Conservation (phyloP, 2,888 invertebrate genomes). For the Gasteruption jaculator region DNA sequence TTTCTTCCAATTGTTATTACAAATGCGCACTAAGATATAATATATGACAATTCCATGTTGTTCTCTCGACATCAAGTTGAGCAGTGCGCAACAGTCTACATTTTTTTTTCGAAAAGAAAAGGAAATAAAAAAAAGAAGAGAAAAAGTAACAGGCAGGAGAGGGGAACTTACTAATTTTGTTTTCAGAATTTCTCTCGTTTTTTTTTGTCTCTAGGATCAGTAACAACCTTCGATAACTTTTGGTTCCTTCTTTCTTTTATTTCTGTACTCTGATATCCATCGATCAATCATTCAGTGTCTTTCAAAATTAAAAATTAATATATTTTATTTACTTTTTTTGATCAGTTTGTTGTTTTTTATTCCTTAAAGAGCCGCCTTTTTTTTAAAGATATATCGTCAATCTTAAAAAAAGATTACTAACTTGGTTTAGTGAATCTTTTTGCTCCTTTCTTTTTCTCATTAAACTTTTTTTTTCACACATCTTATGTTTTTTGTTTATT, state of each 20-base stretch:
- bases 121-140: no score
- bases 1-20: no score
- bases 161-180: slow-evolving; percentile 26
- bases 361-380: no score
- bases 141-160: no score
- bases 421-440: slow-evolving; percentile 31
- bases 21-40: slow-evolving; percentile 42
- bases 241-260: slow-evolving; percentile 26
- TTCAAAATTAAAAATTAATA: slow-evolving; percentile 14
- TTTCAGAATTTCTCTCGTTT: slow-evolving; percentile 24
- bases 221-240: slow-evolving; percentile 26
- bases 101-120: slow-evolving; percentile 36
- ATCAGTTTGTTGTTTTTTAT: slow-evolving; percentile 17
- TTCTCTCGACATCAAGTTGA: slow-evolving; percentile 41
- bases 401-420: slow-evolving; percentile 32
- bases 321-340: slow-evolving; percentile 14
- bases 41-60: slow-evolving; percentile 24
- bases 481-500: slow-evolving; percentile 30
- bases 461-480: slow-evolving; percentile 21
- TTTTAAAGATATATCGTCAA: no score
- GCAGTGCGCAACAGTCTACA: slow-evolving; percentile 43
- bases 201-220: slow-evolving; percentile 16
- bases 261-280: slow-evolving; percentile 38
- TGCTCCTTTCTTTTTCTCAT: slow-evolving; percentile 29
- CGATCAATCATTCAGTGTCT: slow-evolving; percentile 26